These are phyloP conservation scores for Dasypus novemcinctus DNA, from an alignment of 2,113 vertebrate species.

Conservation along the genomic window DNA sequence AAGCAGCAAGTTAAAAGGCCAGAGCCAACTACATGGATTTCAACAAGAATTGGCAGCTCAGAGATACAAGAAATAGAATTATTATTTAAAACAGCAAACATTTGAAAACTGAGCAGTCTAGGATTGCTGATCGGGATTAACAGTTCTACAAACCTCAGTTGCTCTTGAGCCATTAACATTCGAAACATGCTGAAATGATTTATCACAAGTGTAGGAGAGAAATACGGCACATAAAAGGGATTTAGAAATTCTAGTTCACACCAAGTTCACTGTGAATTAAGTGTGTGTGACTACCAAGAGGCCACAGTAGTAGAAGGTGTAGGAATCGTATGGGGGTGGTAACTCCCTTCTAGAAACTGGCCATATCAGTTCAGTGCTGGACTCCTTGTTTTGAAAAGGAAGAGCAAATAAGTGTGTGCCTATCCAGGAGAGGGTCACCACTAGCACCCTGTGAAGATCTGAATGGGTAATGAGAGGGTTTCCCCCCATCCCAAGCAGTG, in stretches of 20 bases:
- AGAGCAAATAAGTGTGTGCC: neutral
- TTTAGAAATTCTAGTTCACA: conserved; percentile 54
- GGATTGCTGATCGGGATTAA: neutral
- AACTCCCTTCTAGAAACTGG: neutral
- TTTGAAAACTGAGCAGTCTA: neutral
- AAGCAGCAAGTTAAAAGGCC: neutral
- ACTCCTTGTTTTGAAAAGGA: neutral
- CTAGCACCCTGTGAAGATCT: neutral
- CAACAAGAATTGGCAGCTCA: neutral
- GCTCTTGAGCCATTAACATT: neutral
- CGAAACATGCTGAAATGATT: conserved; percentile 24
- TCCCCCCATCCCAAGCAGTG: no score
- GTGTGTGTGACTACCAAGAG: neutral
- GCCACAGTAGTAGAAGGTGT: neutral
- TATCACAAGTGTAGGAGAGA: conserved; percentile 29
- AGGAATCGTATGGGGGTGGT: no score
- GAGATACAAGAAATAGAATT: neutral
- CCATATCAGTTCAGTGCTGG: neutral
- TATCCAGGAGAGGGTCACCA: neutral
- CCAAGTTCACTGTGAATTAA: conserved; percentile 39
- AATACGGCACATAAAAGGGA: conserved; percentile 49
- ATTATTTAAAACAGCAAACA: neutral
- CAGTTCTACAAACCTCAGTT: neutral
- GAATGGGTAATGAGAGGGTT: neutral
- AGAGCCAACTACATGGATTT: neutral